phyloP scores from a whole-genome alignment of 1,140 invertebrate genomes.

The Scaptomyza pallida region DNA sequence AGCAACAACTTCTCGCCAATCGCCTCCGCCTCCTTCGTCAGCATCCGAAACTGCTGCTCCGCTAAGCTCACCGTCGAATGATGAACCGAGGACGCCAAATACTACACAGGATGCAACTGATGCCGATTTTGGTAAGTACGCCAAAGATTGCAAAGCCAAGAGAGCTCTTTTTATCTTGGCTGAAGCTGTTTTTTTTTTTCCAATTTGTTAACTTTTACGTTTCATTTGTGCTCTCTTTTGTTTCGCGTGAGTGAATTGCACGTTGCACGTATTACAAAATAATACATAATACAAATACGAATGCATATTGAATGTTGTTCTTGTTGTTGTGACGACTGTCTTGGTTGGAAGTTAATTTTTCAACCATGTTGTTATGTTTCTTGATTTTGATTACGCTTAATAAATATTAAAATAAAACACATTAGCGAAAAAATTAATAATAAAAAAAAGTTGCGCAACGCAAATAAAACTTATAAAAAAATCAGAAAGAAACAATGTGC shows the following conservation, averaged over 20 bases:
- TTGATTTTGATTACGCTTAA: constrained; percentile 38
- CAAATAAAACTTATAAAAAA: constrained; percentile 19
- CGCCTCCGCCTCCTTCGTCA: constrained; percentile 46
- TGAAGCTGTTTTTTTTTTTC: neutral
- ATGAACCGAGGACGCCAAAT: constrained; percentile 68
- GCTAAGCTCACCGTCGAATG: constrained; percentile 43
- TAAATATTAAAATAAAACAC: constrained; percentile 26
- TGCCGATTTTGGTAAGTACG: constrained; percentile 73
- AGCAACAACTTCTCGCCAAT: constrained; percentile 57
- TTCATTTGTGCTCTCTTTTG: constrained; percentile 45
- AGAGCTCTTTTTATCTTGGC: constrained; percentile 5
- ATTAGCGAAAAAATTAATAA: neutral
- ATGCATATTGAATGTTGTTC: constrained; percentile 54
- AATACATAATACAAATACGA: constrained; percentile 45
- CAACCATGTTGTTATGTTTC: constrained; percentile 38
- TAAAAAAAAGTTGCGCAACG: constrained; percentile 51
- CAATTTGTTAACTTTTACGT: constrained; percentile 15
- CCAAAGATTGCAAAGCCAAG: neutral
- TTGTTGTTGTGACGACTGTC: constrained; percentile 59
- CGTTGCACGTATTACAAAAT: constrained; percentile 35
- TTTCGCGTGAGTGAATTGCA: constrained; percentile 46
- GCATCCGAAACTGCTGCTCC: constrained; percentile 4
- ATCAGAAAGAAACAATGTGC: neutral
- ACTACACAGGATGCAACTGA: constrained; percentile 53
- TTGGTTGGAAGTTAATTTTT: constrained; percentile 50